Base-by-base conservation (phyloP, 2,888 invertebrate species). In the Miltochrista miniata region DNA sequence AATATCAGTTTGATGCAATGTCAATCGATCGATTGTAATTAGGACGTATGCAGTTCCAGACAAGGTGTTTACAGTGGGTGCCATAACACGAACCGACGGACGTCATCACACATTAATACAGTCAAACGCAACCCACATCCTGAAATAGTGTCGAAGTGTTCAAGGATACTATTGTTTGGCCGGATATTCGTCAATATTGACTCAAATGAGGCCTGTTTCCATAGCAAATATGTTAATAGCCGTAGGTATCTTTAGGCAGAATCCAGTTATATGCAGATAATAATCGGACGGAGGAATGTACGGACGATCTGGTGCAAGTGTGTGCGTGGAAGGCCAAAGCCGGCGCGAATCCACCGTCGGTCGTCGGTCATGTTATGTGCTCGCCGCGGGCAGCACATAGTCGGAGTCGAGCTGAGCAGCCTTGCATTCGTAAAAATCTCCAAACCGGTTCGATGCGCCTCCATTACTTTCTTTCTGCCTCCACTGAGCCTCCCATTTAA, bases 371-470 rank as follows among this genome's bases (percentile, higher is more conserved):
- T 80, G 87, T 84, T 88, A 90, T 90, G 80, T 89, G 87, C 79
- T 74, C 64, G 65, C 83, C 76, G 77, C 83, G 66, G 84, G 81
- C 81, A 74, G 84, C 86, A 87, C 83, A 88, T 87, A 86, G 84
- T 78, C 77, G 72, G 76, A 67, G 73, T 71, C 80, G 75, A 72
- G 74, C 83, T 80, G 74, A 79, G 81, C 86, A 87, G 88, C 85
- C 90, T 89, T 90, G 91, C 90, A 90, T 91, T 90, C 90, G 91
- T 91, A 91, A 91, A 90, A 91, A 91, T 90, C 84, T 90, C 76
- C 79, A 87, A 91, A 90, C 91, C 90, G 91, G 90, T 91, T 89
- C 84, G 87, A 87, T 86, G 88, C 83, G 88, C 90, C 88, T 86
- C 90, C 90, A 90, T 90, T 90, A 90, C 90, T 90, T 90, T 90